Evolutionary conservation across 1,140 invertebrate genomes (phyloP).

Genomic region (Nomia melanderi): DNA sequence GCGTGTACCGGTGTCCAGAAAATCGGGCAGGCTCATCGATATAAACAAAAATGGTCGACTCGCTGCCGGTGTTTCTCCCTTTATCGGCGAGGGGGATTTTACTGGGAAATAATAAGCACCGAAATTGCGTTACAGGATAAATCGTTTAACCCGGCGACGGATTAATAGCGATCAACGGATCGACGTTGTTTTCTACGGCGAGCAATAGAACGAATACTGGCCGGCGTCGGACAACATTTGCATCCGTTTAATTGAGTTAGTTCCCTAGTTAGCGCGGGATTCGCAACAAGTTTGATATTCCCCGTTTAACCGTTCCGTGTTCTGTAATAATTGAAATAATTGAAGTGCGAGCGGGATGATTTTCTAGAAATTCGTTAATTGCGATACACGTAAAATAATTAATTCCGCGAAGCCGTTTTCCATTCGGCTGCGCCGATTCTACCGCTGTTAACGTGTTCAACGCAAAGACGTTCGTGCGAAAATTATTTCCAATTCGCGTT

Average conservation of each 20-base stretch:
- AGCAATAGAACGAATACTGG: neutral
- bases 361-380: neutral
- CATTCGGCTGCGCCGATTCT: too few species aligned
- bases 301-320: too few species aligned
- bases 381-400: neutral
- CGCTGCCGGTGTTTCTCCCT: neutral
- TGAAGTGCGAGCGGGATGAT: neutral
- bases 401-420: neutral
- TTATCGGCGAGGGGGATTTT: neutral
- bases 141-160: slow-evolving; percentile 5
- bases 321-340: slow-evolving; percentile 4
- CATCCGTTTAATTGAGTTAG: neutral
- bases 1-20: too few species aligned
- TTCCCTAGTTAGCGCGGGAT: neutral
- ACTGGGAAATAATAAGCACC: slow-evolving; percentile 4
- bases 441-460: neutral
- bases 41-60: neutral
- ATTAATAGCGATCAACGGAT: slow-evolving; percentile 22
- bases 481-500: too few species aligned
- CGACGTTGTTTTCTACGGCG: slow-evolving; percentile 2
- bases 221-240: neutral
- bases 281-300: neutral
- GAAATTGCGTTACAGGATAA: slow-evolving; percentile 23
- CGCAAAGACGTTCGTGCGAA: too few species aligned
- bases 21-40: neutral